Percentiles rank a stretch among this genome's conserved stretches.
Evolutionary conservation across 2,888 invertebrate species (phyloP).

Genomic region (Branchipolynoe longqiensis): DNA sequence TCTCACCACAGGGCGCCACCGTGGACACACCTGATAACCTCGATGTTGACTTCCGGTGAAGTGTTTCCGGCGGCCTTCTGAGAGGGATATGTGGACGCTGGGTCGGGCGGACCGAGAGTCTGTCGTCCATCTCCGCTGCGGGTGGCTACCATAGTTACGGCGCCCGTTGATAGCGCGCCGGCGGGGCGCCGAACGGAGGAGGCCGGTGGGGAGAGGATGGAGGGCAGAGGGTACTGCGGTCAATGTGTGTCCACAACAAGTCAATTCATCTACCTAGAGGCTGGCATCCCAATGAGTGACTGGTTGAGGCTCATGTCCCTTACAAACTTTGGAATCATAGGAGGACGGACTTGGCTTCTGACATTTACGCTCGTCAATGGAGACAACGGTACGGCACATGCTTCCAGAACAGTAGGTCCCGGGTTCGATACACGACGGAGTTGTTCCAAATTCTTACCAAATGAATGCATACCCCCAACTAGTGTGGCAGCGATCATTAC

Average conservation of each 20-base stretch:
- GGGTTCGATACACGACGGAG: too few species aligned
- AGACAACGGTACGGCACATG: too few species aligned
- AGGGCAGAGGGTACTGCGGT: background rate
- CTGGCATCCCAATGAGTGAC: too few species aligned
- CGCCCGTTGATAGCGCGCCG: background rate
- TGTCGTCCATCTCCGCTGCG: background rate
- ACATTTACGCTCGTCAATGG: too few species aligned
- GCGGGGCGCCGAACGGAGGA: background rate
- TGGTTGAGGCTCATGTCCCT: too few species aligned
- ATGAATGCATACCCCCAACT: too few species aligned
- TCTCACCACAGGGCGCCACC: background rate
- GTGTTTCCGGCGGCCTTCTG: background rate
- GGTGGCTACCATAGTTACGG: too few species aligned
- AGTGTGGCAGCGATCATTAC: too few species aligned
- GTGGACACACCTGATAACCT: conserved; percentile 44
- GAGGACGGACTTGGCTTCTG: too few species aligned
- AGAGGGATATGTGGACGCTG: background rate
- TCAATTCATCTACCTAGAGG: conserved; percentile 12
- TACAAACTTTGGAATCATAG: too few species aligned
- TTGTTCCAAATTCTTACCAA: too few species aligned
- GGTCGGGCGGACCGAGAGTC: background rate
- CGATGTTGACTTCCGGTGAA: conserved; percentile 11
- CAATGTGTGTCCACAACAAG: background rate
- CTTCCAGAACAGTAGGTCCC: too few species aligned
- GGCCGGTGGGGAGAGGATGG: background rate